These are phyloP conservation scores for Pseudomyrmex dendroicus DNA, from an alignment of 1,140 invertebrate species.

Conservation along the genomic window DNA sequence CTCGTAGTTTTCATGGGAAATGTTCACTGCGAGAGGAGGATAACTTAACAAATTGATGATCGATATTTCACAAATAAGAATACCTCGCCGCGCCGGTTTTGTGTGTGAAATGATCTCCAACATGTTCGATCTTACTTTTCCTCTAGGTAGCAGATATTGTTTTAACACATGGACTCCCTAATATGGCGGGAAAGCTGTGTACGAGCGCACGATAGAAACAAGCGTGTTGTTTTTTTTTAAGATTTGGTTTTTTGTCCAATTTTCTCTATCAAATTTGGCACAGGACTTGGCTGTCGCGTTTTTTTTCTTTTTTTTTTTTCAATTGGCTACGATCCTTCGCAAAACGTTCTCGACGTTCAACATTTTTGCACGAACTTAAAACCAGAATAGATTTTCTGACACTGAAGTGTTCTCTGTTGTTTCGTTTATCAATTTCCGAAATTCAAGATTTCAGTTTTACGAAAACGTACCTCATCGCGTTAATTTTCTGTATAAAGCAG, in stretches of 20 bases:
- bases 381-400: background rate
- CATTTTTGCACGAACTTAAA: background rate
- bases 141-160: conserved; percentile 33
- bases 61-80: background rate
- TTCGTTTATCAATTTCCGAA: too few relatives aligned
- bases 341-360: background rate
- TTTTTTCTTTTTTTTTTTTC: background rate
- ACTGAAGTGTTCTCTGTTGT: background rate
- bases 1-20: too few relatives aligned
- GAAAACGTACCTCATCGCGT: too few relatives aligned
- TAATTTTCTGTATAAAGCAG: too few relatives aligned
- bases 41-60: background rate
- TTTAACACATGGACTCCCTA: conserved; percentile 45
- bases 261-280: conserved; percentile 64
- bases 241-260: conserved; percentile 31
- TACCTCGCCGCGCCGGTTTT: background rate
- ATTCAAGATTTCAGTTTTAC: too few relatives aligned
- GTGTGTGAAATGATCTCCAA: background rate
- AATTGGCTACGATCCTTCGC: conserved; percentile 40
- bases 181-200: conserved; percentile 49
- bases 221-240: background rate
- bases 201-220: conserved; percentile 46
- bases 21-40: too few relatives aligned
- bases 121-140: conserved; percentile 12
- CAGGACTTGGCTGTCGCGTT: conserved; percentile 54